phyloP scores from a whole-genome alignment of 1,140 invertebrate genomes.

The Drosophila fuyamai region DNA sequence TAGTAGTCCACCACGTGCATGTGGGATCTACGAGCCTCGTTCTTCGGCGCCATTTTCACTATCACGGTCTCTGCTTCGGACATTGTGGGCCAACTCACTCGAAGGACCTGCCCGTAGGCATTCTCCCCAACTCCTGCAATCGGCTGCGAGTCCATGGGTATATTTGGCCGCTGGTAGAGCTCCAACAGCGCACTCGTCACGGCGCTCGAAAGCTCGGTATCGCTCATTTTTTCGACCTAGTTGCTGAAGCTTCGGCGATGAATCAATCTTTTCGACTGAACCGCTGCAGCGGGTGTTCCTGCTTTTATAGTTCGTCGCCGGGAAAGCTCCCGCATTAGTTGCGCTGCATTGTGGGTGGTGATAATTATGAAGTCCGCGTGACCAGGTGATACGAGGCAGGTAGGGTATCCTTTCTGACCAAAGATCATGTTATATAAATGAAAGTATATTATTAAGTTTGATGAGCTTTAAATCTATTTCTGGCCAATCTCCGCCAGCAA shows the following conservation, averaged over 20 bases:
- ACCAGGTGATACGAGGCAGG: not conserved
- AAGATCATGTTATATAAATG: not conserved
- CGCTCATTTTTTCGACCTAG: slow-evolving; percentile 23
- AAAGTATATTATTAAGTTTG: not conserved
- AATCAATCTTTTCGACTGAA: slow-evolving; percentile 37
- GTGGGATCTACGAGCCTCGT: slow-evolving; percentile 54
- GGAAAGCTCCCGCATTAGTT: slow-evolving; percentile 25
- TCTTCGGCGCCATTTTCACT: slow-evolving; percentile 65
- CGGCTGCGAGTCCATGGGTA: slow-evolving; percentile 28
- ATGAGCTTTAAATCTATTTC: not conserved
- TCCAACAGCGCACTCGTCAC: slow-evolving; percentile 29
- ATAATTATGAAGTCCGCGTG: slow-evolving; percentile 2
- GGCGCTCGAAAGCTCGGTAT: slow-evolving; percentile 35
- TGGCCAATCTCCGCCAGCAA: too few relatives aligned
- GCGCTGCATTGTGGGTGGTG: slow-evolving; percentile 21
- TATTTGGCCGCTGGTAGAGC: slow-evolving; percentile 28
- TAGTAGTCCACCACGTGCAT: slow-evolving; percentile 64
- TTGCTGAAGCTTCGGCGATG: slow-evolving; percentile 7
- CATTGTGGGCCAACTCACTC: slow-evolving; percentile 32
- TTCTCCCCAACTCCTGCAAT: slow-evolving; percentile 66
- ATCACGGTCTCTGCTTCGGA: slow-evolving; percentile 20
- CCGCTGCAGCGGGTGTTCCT: slow-evolving; percentile 15
- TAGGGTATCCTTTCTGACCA: slow-evolving; percentile 1
- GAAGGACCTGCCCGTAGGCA: slow-evolving; percentile 60
- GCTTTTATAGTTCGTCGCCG: slow-evolving; percentile 30